Evolutionary conservation across 2,888 invertebrate species (phyloP).

Genomic region (Theretra japonica): DNA sequence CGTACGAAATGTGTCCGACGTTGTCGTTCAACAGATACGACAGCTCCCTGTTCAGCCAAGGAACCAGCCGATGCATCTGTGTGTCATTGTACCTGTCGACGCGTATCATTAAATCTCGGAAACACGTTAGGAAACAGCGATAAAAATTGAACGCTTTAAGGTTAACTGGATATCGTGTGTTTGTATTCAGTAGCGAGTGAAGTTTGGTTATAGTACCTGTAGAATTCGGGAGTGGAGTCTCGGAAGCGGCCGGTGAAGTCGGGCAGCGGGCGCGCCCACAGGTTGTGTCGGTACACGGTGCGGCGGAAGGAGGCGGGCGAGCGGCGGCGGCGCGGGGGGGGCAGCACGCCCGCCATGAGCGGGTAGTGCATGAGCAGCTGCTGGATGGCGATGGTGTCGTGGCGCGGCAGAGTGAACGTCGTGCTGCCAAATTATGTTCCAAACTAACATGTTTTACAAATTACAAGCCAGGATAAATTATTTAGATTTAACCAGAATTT

Average conservation of each 20-base stretch:
- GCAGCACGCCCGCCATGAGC: constrained; percentile 62
- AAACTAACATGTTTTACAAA: too few relatives aligned
- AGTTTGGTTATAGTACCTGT: constrained; percentile 81
- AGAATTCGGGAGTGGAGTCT: constrained; percentile 90
- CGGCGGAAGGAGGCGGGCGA: constrained; percentile 84
- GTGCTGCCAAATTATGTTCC: constrained; percentile 87
- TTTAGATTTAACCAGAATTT: too few relatives aligned
- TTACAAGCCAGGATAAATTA: background rate
- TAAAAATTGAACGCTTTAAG: background rate
- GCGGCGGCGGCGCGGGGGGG: constrained; percentile 60
- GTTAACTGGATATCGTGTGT: background rate
- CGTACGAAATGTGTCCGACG: constrained; percentile 86
- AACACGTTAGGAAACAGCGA: background rate
- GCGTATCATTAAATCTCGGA: too few relatives aligned
- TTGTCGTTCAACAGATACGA: constrained; percentile 89
- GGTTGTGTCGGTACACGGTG: constrained; percentile 89
- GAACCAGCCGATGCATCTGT: constrained; percentile 92
- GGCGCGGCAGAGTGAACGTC: constrained; percentile 87
- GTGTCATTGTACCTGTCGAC: constrained; percentile 88
- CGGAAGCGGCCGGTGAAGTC: constrained; percentile 89
- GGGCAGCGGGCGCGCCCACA: constrained; percentile 89
- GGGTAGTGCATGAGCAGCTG: constrained; percentile 82
- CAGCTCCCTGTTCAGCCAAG: constrained; percentile 95
- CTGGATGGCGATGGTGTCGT: constrained; percentile 85
- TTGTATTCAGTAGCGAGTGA: constrained; percentile 31